Conservation (phyloP, 2,113 vertebrate species). For the Tyrannus savana region DNA sequence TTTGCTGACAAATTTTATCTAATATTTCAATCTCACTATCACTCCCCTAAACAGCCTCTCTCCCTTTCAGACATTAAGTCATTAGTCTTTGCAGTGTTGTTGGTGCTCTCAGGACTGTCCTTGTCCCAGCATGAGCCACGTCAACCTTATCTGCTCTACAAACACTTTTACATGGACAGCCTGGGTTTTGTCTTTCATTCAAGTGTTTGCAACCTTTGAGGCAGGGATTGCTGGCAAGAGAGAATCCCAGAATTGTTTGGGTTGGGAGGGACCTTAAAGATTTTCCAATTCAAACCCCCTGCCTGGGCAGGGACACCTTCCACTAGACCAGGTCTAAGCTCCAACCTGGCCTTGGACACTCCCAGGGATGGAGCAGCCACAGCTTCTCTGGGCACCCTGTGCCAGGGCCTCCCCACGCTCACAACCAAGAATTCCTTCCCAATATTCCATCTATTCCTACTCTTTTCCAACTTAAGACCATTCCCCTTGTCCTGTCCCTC, state of each 20-base stretch:
- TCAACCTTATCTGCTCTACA: background rate
- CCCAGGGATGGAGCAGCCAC: background rate
- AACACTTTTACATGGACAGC: background rate
- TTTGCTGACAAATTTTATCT: background rate
- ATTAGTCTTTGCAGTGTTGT: background rate
- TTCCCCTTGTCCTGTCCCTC: background rate
- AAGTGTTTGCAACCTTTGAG: background rate
- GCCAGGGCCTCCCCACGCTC: background rate
- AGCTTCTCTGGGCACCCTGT: background rate
- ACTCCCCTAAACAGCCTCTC: background rate
- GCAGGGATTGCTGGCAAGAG: background rate
- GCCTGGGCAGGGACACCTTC: background rate
- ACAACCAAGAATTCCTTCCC: rapidly evolving
- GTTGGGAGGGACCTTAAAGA: background rate
- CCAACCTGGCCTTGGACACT: background rate
- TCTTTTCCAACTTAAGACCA: background rate
- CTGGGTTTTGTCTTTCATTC: background rate
- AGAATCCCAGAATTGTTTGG: too few relatives aligned
- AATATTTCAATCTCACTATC: background rate
- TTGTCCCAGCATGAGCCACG: background rate
- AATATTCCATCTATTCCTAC: background rate
- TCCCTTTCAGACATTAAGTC: background rate
- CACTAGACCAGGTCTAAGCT: rapidly evolving
- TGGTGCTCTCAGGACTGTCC: background rate
- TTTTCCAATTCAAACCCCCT: background rate